Evolutionary conservation across 2,888 invertebrate genomes (phyloP), one percentile per base, ranked within the genome.

Genomic region (Tribolium freemani): DNA sequence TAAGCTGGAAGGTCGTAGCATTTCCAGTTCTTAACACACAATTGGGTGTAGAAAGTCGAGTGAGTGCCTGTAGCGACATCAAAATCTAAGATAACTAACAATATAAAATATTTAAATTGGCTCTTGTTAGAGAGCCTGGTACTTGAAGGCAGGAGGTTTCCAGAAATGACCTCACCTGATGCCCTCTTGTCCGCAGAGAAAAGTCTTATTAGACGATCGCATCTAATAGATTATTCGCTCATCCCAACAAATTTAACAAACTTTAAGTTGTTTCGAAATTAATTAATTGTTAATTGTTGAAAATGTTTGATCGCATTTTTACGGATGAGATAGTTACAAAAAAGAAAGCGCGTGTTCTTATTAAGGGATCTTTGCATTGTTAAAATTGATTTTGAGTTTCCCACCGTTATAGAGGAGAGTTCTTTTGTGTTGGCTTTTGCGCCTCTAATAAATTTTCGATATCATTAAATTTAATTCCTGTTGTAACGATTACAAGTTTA

Each of bases 401-500:
- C 71, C 71, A 71, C 51, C 71, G 58, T 66, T 44, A 57, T 48
- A 46, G 60, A 67, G 48, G 30, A 45, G 67, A 67, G 57, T 71
- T 71, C 78, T 76, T 79, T 78, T 78, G 77, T 80, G 77, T 76
- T 77, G 78, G 77, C 78, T 75, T 80, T 79, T 79, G 78, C 78
- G 77, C 79, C 77, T 72, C 75, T 79, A 79, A 80, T 79, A 79
- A 80, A 79, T 80, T 78, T 80, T 79, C 80, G 78, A 80, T 80
- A 79, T 83, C 83, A 81, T 83, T 82, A 83, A 81, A 82, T 81
- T 81, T 80, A 79, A 81, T 82, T 80, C 80, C 78, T 81, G 80
- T 81, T 82, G 81, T 82, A 82, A 80, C 80, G 78, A 81, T 82
- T 82, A 80, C 81, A 80, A 81, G 80, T 80, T 82, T 80, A 80